A percentile compares a stretch with the other conserved stretches of the same genome.
Conservation (phyloP, 1,140 invertebrate genomes). For the Drosophila pallidifrons region DNA sequence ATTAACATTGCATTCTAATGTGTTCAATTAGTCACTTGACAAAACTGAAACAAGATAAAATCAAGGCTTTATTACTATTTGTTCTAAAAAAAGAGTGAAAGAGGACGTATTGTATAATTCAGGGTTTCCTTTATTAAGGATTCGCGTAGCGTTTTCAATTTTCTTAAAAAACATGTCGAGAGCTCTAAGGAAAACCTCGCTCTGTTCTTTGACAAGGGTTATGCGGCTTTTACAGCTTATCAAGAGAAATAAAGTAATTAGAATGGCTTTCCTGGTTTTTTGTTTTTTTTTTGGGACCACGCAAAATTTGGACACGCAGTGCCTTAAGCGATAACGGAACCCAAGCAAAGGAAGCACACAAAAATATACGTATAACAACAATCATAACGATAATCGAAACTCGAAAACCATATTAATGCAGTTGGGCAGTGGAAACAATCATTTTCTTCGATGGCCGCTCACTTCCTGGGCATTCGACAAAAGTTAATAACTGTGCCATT, state of each 20-base stretch:
- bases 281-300: too few relatives aligned
- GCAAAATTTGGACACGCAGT: constrained; percentile 6
- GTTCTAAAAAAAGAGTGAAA: background rate
- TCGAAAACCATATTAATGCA: constrained; percentile 29
- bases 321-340: background rate
- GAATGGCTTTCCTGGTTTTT: background rate
- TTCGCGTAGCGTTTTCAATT: background rate
- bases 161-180: background rate
- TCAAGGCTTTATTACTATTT: background rate
- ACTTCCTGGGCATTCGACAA: constrained; percentile 56
- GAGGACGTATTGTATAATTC: background rate
- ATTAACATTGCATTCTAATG: too few relatives aligned
- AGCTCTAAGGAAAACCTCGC: background rate
- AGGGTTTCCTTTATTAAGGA: background rate
- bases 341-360: background rate
- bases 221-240: background rate
- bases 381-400: constrained; percentile 50
- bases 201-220: background rate
- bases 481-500: constrained; percentile 75
- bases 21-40: too few relatives aligned
- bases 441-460: constrained; percentile 50
- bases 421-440: constrained; percentile 52
- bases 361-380: constrained; percentile 35
- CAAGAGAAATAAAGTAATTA: constrained; percentile 23
- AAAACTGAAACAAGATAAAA: too few relatives aligned